A percentile compares a stretch with the other conserved stretches of the same genome.
Conservation (phyloP, 2,888 invertebrate genomes). For the Drosophila quinaria region DNA sequence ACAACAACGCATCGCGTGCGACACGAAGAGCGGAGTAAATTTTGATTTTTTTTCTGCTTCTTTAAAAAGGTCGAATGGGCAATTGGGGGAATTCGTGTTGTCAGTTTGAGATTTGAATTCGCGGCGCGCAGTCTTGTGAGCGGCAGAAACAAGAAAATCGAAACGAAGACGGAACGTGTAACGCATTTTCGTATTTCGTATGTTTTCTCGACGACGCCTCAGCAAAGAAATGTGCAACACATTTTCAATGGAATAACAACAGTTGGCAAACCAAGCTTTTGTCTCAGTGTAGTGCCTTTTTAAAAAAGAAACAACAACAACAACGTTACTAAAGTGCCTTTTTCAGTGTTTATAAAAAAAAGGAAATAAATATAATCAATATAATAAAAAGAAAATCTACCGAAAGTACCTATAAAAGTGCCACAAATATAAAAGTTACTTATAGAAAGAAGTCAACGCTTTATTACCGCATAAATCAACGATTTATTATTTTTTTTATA, state of each 20-base stretch:
- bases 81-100: conserved; percentile 34
- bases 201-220: conserved; percentile 40
- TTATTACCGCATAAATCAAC: conserved; percentile 51
- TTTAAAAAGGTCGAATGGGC: conserved; percentile 53
- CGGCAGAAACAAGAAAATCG: conserved; percentile 55
- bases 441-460: conserved; percentile 18
- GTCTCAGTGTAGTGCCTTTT: conserved; percentile 47
- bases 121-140: conserved; percentile 79
- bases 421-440: conserved; percentile 18
- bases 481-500: conserved; percentile 44
- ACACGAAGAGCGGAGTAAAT: conserved; percentile 25
- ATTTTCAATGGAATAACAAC: conserved; percentile 40
- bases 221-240: conserved; percentile 58
- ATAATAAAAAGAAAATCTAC: conserved; percentile 22
- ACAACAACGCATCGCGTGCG: conserved; percentile 31
- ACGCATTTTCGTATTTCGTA: conserved; percentile 52
- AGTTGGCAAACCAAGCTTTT: conserved; percentile 31
- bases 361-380: conserved; percentile 33
- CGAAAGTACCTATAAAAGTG: conserved; percentile 50
- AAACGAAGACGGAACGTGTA: conserved; percentile 36
- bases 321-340: conserved; percentile 38
- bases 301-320: conserved; percentile 8
- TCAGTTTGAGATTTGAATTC: conserved; percentile 74
- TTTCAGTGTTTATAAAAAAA: conserved; percentile 5
- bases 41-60: neutral